Percentiles rank a stretch among this genome's conserved stretches.
These are phyloP conservation scores for Planococcus citri DNA, from an alignment of 1,140 invertebrate genomes.

Conservation along the genomic window DNA sequence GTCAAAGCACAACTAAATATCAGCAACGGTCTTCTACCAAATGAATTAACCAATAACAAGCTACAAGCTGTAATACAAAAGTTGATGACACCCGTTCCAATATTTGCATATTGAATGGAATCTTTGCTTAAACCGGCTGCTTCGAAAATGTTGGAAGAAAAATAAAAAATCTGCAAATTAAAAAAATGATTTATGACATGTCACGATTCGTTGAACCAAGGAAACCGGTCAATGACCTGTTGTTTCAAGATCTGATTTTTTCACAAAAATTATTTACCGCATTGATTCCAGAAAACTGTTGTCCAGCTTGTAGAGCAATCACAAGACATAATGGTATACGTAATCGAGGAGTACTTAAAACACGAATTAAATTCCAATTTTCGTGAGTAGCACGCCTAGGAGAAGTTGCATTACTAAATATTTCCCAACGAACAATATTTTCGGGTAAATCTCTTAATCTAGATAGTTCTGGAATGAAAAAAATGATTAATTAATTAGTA, in stretches of 20 bases:
- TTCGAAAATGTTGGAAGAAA: constrained; percentile 58
- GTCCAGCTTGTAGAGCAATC: constrained; percentile 60
- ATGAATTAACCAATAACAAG: constrained; percentile 42
- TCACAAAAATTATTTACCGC: constrained; percentile 40
- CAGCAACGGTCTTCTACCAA: constrained; percentile 43
- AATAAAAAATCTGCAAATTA: constrained; percentile 58
- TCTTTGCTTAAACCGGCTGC: constrained; percentile 43
- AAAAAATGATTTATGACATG: not conserved
- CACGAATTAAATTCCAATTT: constrained; percentile 29
- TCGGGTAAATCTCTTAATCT: constrained; percentile 38
- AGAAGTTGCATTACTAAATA: constrained; percentile 29
- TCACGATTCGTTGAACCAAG: too few relatives aligned
- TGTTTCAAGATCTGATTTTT: too few relatives aligned
- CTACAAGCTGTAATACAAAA: constrained; percentile 52
- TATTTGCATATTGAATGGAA: constrained; percentile 50
- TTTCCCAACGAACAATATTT: constrained; percentile 37
- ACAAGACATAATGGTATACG: constrained; percentile 56
- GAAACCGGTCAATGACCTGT: too few relatives aligned
- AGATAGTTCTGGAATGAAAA: constrained; percentile 36
- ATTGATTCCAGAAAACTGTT: constrained; percentile 78
- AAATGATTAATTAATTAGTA: too few relatives aligned
- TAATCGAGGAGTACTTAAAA: constrained; percentile 34
- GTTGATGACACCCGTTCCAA: constrained; percentile 58
- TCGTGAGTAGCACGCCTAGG: constrained; percentile 34
- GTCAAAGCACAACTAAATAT: constrained; percentile 42